These are phyloP conservation scores for Nyctalus aviator DNA, from an alignment of 2,797 vertebrate genomes.

Conservation along the genomic window DNA sequence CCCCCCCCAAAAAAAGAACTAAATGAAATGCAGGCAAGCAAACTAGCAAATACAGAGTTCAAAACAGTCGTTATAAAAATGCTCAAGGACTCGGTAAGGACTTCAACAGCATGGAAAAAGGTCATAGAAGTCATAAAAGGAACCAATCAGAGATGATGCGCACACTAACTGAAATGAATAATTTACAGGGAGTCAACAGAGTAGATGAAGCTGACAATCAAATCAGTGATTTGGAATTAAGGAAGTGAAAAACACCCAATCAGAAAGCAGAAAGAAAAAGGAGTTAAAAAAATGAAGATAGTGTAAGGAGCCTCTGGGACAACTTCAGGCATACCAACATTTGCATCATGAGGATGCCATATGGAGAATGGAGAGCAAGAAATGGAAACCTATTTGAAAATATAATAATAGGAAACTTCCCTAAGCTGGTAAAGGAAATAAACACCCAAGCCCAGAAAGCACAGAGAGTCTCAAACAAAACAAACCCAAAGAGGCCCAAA, in stretches of 20 bases:
- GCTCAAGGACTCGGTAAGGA: not conserved
- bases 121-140: not conserved
- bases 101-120: not conserved
- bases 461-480: not conserved
- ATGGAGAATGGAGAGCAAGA: not conserved
- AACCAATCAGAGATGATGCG: not conserved
- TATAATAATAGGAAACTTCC: not conserved
- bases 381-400: not conserved
- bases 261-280: not conserved
- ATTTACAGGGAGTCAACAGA: not conserved
- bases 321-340: not conserved
- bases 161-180: not conserved
- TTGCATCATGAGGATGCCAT: not conserved
- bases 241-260: not conserved
- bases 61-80: not conserved
- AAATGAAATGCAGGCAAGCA: not conserved
- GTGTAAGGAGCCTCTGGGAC: not conserved
- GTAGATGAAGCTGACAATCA: not conserved
- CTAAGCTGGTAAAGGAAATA: not conserved
- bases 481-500: not conserved
- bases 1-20: not conserved
- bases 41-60: not conserved
- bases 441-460: not conserved
- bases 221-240: not conserved
- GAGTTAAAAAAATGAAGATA: not conserved